Evolutionary conservation across 2,113 vertebrate genomes (phyloP), one percentile per base, ranked within the genome.

Genomic region (Stigmatopora nigra): DNA sequence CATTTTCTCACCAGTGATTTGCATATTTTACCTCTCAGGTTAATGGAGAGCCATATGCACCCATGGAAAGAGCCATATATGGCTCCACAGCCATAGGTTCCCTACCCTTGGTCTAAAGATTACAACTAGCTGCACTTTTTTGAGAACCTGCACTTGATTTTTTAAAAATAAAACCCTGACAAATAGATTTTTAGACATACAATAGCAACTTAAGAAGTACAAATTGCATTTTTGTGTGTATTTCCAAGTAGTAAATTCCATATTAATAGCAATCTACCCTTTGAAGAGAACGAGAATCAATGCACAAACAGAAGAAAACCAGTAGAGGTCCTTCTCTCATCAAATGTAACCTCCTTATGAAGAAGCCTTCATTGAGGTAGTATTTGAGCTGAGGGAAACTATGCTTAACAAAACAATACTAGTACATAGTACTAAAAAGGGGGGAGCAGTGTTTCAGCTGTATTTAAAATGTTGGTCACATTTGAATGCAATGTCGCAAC

Each of bases 241-340:
- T 56, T 31, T 56, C 13, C 12, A 1, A 53, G 22, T 25, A 2
- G 14, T 11, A 56, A 13, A 12, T 25, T 22, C 11, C 11, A 22
- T 20, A 31, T 52, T 20, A 41, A 41, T 41, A 8, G 38, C 38
- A 8, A n/a, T 2, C 17, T n/a, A 6, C 3, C 35, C 0, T 10
- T 10, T 9, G 10, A 25, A 49, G 17, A 60, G 31, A 35, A 7
- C 12, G 52, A 5, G 5, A 51, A 16, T 35, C 1, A 31, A 4
- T 84, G 88, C 75, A 88, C 81, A 86, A 49, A 36, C 20, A 10
- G 9, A 7, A 47, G 9, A 9, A 2, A 22, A 63, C 90, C 90
- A 91, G 85, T 81, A 92, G 90, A 88, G 86, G 90, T 86, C 88
- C 80, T 85, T 85, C 83, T 87, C 62, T 83, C 83, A 88, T 84